Conservation (phyloP, 2,113 vertebrate genomes). For the Glaucomys volans region DNA sequence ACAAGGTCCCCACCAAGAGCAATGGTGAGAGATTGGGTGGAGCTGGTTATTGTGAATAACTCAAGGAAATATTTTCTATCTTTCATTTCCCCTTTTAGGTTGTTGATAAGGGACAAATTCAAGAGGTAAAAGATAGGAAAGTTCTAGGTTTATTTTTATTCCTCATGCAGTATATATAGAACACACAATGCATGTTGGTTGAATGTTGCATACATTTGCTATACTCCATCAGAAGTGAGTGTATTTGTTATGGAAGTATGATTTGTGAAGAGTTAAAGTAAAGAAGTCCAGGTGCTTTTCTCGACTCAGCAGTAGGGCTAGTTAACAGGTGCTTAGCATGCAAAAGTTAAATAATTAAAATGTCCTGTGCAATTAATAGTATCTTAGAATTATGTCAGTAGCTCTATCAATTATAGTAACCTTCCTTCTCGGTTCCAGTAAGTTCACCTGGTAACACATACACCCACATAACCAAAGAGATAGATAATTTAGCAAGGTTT, state of each 20-base stretch:
- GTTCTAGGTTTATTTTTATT: conserved; percentile 2
- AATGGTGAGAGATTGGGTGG: not conserved
- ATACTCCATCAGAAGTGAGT: not conserved
- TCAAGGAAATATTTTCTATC: not conserved
- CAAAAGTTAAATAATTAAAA: conserved; percentile 38
- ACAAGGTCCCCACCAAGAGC: not conserved
- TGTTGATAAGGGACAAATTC: conserved; percentile 15
- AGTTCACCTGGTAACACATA: not conserved
- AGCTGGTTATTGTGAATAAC: not conserved
- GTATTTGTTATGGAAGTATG: not conserved
- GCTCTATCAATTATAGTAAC: not conserved
- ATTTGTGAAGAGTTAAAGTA: not conserved
- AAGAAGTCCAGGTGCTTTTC: not conserved
- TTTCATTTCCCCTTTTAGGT: conserved; percentile 14
- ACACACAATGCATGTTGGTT: not conserved
- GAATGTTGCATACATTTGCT: conserved; percentile 6
- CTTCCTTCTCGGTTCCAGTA: conserved; percentile 4
- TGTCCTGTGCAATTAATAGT: not conserved
- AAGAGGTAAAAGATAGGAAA: not conserved
- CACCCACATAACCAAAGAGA: conserved; percentile 1
- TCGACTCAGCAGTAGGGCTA: not conserved
- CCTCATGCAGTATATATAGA: not conserved
- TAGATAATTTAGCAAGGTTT: not conserved
- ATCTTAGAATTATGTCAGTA: conserved; percentile 1
- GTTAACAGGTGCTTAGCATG: not conserved